A percentile compares a stretch with the other conserved stretches of the same genome.
Conservation (phyloP, 2,113 vertebrate species). For the Pantherophis guttatus region DNA sequence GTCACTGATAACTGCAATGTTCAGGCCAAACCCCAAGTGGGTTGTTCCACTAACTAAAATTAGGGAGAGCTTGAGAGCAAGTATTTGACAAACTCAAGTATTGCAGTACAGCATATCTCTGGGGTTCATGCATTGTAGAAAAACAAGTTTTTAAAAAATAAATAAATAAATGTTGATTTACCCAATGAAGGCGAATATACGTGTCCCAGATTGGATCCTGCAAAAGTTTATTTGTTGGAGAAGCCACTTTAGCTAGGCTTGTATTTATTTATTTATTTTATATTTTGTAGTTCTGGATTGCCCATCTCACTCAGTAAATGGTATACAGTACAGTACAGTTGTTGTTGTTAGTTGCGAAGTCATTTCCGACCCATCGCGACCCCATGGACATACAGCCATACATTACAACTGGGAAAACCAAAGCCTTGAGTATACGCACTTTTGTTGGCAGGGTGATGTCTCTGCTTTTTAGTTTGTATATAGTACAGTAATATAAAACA, state of each 20-base stretch:
- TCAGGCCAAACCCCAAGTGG: not conserved
- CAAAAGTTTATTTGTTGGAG: not conserved
- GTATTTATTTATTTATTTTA: not conserved
- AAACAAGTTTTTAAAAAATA: not conserved
- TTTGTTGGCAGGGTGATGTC: no score
- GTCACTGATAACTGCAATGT: not conserved
- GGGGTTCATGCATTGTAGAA: not conserved
- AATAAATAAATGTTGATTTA: not conserved
- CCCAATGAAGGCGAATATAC: not conserved
- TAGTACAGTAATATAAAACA: not conserved
- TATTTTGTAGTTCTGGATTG: not conserved
- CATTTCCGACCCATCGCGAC: no score
- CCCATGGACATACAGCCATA: no score
- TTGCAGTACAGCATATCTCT: not conserved
- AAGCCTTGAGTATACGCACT: no score
- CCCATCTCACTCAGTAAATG: not conserved
- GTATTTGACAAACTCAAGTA: not conserved
- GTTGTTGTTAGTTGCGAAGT: no score
- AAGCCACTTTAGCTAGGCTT: not conserved
- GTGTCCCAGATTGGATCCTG: not conserved
- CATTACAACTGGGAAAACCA: no score
- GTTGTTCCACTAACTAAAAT: not conserved
- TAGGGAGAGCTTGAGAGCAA: not conserved
- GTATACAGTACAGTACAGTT: not conserved
- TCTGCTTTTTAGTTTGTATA: no score